Conservation (phyloP, 2,113 vertebrate genomes). For the Grammomys dolichurus region DNA sequence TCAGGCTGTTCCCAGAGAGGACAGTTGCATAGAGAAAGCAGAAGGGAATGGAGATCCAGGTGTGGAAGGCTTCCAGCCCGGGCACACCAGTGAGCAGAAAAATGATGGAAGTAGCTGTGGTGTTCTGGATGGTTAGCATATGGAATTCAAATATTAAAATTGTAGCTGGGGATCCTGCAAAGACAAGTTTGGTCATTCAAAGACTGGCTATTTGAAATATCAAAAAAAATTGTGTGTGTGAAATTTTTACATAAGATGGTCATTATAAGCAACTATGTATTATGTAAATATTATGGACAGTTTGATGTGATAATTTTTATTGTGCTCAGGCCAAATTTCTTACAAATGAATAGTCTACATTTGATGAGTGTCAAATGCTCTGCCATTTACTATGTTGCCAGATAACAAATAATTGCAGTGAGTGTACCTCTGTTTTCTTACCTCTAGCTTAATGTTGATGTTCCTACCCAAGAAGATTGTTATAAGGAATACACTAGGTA, state of each 20-base stretch:
- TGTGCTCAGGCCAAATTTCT: not conserved
- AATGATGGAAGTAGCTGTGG: not conserved
- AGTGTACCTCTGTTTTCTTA: not conserved
- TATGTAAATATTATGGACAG: not conserved
- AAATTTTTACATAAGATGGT: not conserved
- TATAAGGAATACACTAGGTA: not conserved
- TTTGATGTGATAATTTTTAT: not conserved
- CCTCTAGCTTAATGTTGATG: not conserved
- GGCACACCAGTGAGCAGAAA: constrained; percentile 75
- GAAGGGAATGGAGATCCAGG: constrained; percentile 76
- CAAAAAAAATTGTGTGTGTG: too few species aligned
- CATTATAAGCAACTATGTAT: not conserved
- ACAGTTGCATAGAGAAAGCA: constrained; percentile 69
- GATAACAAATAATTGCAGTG: not conserved
- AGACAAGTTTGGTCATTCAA: not conserved
- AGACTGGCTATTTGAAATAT: too few species aligned
- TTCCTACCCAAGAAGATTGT: not conserved
- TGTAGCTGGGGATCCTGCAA: not conserved
- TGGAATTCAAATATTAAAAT: not conserved
- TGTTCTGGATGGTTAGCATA: constrained; percentile 51
- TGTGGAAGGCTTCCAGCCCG: constrained; percentile 72
- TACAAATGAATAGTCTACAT: not conserved
- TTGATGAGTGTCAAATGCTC: not conserved
- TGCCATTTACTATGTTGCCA: not conserved
- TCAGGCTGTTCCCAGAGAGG: constrained; percentile 73